phyloP scores from a whole-genome alignment of 2,797 vertebrate genomes.

The Periophthalmus magnuspinnatus region DNA sequence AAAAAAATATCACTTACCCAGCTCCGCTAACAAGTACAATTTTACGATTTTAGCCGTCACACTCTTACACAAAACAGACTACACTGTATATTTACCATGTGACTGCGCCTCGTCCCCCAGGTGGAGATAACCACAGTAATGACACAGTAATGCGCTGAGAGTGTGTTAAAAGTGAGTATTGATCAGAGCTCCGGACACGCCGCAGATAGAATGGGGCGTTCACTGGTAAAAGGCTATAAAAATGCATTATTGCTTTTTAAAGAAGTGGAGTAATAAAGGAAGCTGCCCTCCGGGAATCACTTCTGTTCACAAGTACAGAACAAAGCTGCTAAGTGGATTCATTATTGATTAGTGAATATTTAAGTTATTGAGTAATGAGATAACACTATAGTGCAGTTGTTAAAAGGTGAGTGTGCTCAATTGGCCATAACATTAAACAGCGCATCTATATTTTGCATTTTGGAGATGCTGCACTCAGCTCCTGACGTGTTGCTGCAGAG shows the following conservation, averaged over 20 bases:
- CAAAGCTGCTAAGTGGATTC: slow-evolving; percentile 3
- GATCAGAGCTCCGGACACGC: slow-evolving; percentile 38
- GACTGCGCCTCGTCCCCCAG: slow-evolving; percentile 25
- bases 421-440: background rate
- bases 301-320: slow-evolving; percentile 18
- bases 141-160: slow-evolving; percentile 22
- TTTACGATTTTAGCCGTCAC: slow-evolving; percentile 3
- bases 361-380: slow-evolving; percentile 22
- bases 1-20: background rate
- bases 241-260: slow-evolving; percentile 33
- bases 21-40: background rate
- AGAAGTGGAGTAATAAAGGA: slow-evolving; percentile 14
- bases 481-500: no score
- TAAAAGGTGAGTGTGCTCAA: background rate
- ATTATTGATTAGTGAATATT: slow-evolving; percentile 34
- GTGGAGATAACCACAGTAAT: slow-evolving; percentile 31
- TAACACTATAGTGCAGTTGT: slow-evolving; percentile 8
- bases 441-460: background rate
- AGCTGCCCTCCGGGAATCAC: background rate
- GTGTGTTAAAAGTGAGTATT: slow-evolving; percentile 35
- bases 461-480: no score
- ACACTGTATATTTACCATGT: background rate
- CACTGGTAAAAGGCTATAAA: slow-evolving; percentile 32
- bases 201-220: slow-evolving; percentile 31
- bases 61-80: background rate